These are phyloP conservation scores for Ferrisia virgata DNA, from an alignment of 2,888 invertebrate species.

Conservation along the genomic window DNA sequence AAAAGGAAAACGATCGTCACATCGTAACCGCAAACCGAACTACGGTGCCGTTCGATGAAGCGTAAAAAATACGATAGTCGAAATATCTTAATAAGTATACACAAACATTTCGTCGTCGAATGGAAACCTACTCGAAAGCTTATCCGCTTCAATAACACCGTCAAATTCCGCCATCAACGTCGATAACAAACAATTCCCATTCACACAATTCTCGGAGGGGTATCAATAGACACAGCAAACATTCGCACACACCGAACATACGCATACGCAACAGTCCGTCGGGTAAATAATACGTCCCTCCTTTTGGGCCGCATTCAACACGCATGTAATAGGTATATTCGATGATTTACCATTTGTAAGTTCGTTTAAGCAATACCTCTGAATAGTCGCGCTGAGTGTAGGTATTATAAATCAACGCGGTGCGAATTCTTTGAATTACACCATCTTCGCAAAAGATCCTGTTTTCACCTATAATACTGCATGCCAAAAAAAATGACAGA, in stretches of 20 bases:
- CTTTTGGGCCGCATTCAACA: background rate
- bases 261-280: background rate
- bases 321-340: constrained; percentile 1
- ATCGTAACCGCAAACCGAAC: background rate
- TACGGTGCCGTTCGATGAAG: background rate
- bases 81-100: background rate
- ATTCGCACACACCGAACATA: background rate
- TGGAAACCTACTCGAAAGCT: constrained; percentile 3
- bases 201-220: background rate
- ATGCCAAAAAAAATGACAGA: background rate
- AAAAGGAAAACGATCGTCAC: background rate
- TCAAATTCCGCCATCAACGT: background rate
- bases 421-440: background rate
- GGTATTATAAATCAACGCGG: background rate
- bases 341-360: background rate
- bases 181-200: constrained; percentile 3
- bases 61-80: background rate
- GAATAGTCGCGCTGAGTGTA: background rate
- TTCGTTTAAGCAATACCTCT: constrained; percentile 18
- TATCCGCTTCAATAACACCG: constrained; percentile 4
- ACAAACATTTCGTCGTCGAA: background rate
- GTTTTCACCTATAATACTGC: background rate
- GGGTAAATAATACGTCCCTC: background rate
- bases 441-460: background rate
- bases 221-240: background rate